Evolutionary conservation across 2,797 vertebrate genomes (phyloP), one percentile per base, ranked within the genome.

Genomic region (Luscinia megarhynchos): DNA sequence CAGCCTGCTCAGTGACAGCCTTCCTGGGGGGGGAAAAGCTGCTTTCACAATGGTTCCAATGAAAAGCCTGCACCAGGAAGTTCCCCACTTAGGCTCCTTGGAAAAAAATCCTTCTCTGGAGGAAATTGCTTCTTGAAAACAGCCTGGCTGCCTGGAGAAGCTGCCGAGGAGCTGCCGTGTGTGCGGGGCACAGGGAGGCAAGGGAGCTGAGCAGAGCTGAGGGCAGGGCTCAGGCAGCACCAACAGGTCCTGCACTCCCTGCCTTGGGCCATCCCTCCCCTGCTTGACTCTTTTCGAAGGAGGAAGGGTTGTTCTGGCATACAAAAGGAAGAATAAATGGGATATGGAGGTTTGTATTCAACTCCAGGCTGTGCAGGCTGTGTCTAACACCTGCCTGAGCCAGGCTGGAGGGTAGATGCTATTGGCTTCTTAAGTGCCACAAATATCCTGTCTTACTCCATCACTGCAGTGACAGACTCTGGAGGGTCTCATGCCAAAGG

Each of bases 71-170:
- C 79, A 68, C 15, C 75, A 59, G 95, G 87, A 93, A 96, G 82
- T 70, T 87, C 13, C 3, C 41, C 30, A 54, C 89, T 95, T 50
- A n/a, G 20, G 30, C 61, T 93, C 62, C 91, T 91, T 68, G 75
- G 77, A 26, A 83, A 89, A 85, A 80, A 89, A 38, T 63, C 69
- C 73, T 85, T 62, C 62, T 89, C 72, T 85, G 87, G 87, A 91
- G 94, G 95, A 96, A 96, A 89, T 70, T 54, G 89, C 84, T 91
- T 41, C 92, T 87, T 83, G 84, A 76, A 57, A 93, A n/a, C 64
- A 92, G 81, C 84, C 84, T 0, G 3, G 40, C 23, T 0, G 19
- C 53, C 53, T 17, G 81, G 82, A 93, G 95, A 67, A 76, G 84
- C 84, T 79, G 74, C 84, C 0, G 41, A 67, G 91, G 89, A 79